Percentiles rank a stretch among this genome's conserved stretches.
These are phyloP conservation scores for Lates japonicus DNA, from an alignment of 2,797 vertebrate species.

Conservation along the genomic window DNA sequence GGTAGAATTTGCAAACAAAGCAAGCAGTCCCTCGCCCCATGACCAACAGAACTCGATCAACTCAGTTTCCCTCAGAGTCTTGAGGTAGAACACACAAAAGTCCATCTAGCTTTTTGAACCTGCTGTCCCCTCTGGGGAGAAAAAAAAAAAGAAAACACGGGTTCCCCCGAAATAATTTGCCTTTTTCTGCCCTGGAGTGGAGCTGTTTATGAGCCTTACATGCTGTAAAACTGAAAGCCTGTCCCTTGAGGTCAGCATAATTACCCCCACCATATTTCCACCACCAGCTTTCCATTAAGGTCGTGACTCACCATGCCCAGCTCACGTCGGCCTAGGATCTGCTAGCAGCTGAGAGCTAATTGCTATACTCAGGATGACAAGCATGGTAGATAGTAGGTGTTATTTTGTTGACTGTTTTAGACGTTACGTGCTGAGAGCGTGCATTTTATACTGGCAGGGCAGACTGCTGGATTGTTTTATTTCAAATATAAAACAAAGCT, in stretches of 20 bases:
- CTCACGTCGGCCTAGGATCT: conserved; percentile 36
- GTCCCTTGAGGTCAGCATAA: conserved; percentile 76
- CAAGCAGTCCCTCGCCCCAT: neutral
- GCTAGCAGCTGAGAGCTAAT: conserved; percentile 74
- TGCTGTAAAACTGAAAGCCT: conserved; percentile 59
- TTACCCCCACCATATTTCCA: conserved; percentile 69
- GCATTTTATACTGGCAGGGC: neutral
- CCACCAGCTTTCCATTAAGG: conserved; percentile 75
- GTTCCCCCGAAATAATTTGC: conserved; percentile 56
- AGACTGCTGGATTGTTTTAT: neutral
- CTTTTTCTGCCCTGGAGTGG: conserved; percentile 52
- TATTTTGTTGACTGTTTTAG: conserved; percentile 53
- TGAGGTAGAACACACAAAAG: conserved; percentile 21
- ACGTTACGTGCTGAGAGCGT: neutral
- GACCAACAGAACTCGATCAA: conserved; percentile 13
- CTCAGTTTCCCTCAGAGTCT: conserved; percentile 4
- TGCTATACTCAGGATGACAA: conserved; percentile 63
- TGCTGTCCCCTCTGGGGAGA: neutral
- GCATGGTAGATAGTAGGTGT: conserved; percentile 50
- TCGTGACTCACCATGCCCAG: conserved; percentile 70
- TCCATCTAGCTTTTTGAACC: conserved; percentile 40
- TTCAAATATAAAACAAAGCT: neutral
- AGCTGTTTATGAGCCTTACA: conserved; percentile 62
- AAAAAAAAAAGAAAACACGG: conserved; percentile 5
- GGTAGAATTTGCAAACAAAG: neutral